phyloP scores from a whole-genome alignment of 2,797 vertebrate genomes.

The Diplodus puntazzo region DNA sequence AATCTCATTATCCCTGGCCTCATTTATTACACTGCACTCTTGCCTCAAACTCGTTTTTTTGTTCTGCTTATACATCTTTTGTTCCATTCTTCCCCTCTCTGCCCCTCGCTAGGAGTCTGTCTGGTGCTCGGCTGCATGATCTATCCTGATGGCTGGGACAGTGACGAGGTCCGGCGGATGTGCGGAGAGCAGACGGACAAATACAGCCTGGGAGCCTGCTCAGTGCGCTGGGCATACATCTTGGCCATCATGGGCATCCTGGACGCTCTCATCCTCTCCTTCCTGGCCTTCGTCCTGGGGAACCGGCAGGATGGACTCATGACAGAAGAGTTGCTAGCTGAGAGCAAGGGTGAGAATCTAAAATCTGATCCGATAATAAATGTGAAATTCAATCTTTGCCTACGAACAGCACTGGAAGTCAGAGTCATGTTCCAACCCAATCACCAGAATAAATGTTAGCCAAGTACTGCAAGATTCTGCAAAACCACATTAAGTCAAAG shows the following conservation, averaged over 20 bases:
- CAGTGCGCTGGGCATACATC: conserved; percentile 97
- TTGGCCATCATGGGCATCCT: conserved; percentile 96
- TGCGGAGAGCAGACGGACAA: conserved; percentile 94
- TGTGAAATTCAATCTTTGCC: background rate
- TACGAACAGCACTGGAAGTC: background rate
- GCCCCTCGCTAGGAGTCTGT: conserved; percentile 87
- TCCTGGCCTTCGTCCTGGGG: conserved; percentile 95
- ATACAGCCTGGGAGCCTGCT: conserved; percentile 92
- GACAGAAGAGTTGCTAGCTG: conserved; percentile 94
- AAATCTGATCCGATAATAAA: conserved; percentile 19
- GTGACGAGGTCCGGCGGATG: conserved; percentile 93
- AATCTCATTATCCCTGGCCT: conserved; percentile 26
- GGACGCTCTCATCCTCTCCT: conserved; percentile 96
- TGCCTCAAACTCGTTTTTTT: background rate
- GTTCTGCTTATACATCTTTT: background rate
- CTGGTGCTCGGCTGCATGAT: conserved; percentile 96
- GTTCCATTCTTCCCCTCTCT: background rate
- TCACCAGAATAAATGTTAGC: too few relatives aligned
- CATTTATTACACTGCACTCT: conserved; percentile 32
- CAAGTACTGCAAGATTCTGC: too few relatives aligned
- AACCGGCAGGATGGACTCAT: conserved; percentile 96
- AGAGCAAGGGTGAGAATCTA: conserved; percentile 89
- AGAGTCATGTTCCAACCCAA: background rate
- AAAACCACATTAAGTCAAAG: too few relatives aligned
- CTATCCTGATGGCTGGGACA: conserved; percentile 97